phyloP scores from a whole-genome alignment of 2,113 vertebrate genomes.

The Halcyon senegalensis region DNA sequence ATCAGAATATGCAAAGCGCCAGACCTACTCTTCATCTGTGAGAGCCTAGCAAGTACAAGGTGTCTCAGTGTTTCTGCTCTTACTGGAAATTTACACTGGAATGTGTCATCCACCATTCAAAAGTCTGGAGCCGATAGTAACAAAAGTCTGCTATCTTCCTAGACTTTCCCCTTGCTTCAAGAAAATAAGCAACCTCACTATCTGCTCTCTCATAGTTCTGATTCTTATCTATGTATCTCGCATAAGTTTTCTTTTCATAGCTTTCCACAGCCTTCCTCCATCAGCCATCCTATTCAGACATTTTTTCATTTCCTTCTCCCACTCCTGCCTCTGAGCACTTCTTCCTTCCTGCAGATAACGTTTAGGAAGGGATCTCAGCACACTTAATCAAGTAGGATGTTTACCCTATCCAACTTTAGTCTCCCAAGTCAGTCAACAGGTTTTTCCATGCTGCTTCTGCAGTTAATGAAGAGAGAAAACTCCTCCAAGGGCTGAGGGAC shows the following conservation, averaged over 20 bases:
- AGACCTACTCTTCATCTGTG: background rate
- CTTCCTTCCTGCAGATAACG: background rate
- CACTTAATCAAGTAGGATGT: background rate
- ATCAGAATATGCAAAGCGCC: background rate
- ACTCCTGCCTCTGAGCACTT: background rate
- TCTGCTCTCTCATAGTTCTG: background rate
- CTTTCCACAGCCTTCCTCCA: background rate
- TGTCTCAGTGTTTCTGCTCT: background rate
- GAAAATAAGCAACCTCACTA: background rate
- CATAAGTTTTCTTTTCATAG: background rate
- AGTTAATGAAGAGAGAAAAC: background rate
- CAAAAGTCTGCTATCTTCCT: background rate
- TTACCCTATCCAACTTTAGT: background rate
- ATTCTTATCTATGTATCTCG: background rate
- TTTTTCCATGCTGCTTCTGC: background rate
- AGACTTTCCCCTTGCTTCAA: background rate
- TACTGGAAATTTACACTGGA: background rate
- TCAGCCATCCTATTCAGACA: background rate
- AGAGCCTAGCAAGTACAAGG: background rate
- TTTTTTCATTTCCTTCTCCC: background rate
- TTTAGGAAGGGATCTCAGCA: background rate
- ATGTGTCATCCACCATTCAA: background rate
- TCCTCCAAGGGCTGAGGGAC: background rate
- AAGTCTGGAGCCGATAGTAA: background rate
- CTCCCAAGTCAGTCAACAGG: background rate